phyloP scores from a whole-genome alignment of 1,140 invertebrate genomes.

The Daktulosphaira vitifoliae region DNA sequence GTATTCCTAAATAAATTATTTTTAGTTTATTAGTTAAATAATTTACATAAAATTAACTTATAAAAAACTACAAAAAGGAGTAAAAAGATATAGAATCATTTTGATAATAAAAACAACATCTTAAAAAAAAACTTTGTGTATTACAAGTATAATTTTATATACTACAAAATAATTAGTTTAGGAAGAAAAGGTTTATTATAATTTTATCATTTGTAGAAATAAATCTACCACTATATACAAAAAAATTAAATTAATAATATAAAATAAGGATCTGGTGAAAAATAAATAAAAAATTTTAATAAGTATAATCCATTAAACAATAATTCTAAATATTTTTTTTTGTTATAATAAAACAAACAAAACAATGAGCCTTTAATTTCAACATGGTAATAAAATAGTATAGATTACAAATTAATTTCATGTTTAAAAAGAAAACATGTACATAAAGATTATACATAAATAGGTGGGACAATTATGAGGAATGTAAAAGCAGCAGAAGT shows the following conservation, averaged over 20 bases:
- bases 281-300: conserved; percentile 15
- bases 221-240: conserved; percentile 25
- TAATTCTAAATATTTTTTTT: conserved; percentile 7
- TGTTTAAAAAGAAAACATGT: conserved; percentile 4
- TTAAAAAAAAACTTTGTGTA: conserved; percentile 24
- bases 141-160: conserved; percentile 18
- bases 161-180: conserved; percentile 28
- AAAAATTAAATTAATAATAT: conserved; percentile 20
- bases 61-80: too few relatives aligned
- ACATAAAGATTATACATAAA: neutral
- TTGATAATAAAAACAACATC: too few relatives aligned
- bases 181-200: conserved; percentile 22
- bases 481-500: conserved; percentile 31
- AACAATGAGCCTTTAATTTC: conserved; percentile 30
- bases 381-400: conserved; percentile 21
- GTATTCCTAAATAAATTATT: too few relatives aligned
- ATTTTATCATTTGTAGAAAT: conserved; percentile 8
- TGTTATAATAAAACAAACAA: conserved; percentile 22
- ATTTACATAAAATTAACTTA: too few relatives aligned
- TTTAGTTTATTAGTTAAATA: too few relatives aligned
- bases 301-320: conserved; percentile 13
- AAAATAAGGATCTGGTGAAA: neutral
- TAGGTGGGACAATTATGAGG: neutral
- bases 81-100: too few relatives aligned
- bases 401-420: neutral